Evolutionary conservation across 2,888 invertebrate species (phyloP), one percentile per base, ranked within the genome.

Genomic region (Lumbricus terrestris): DNA sequence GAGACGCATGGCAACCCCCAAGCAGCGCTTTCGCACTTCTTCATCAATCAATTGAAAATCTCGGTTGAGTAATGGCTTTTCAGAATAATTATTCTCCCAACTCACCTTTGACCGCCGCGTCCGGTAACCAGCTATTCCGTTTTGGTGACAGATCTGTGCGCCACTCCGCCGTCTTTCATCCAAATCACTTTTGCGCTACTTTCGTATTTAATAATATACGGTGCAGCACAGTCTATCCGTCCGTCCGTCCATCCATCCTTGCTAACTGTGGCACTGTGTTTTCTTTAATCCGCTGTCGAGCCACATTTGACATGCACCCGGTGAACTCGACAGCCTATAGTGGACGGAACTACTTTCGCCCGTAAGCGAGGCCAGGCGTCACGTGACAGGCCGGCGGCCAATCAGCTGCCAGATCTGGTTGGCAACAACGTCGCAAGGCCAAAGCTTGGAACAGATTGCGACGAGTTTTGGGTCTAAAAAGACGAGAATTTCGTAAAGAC

Each of bases 241-340:
- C 69, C 11, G n/a, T 69, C 8, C 69, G 69, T 69, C 69, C 69
- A n/a, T n/a, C 69, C 69, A 69, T 69, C 69, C 69, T n/a, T 69
- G 8, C 69, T n/a, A n/a, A 69, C 69, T 69, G n/a, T 69, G 29
- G n/a, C 69, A n/a, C 29, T 69, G 1, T 69, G 69, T 69, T 69
- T 69, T 69, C 69, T 69, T 33, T 85, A 85, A 85, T 85, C 85
- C 85, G 85, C 85, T 8, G 35, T 35, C 34, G 85, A 37, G 29
- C 85, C 20, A 85, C 85, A 85, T 85, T 85, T 85, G 85, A 85
- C 85, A 85, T 85, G 85, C n/a, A 85, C 85, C 85, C 85, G 85
- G 37, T 85, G 85, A 85, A 85, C 85, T 37, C 37, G 20, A 20
- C 5, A 35, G 35, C 37, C 85, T 85, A 85, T 85, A 85, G 85